phyloP scores from a whole-genome alignment of 2,113 vertebrate genomes.

The Xyliphius kryptos region DNA sequence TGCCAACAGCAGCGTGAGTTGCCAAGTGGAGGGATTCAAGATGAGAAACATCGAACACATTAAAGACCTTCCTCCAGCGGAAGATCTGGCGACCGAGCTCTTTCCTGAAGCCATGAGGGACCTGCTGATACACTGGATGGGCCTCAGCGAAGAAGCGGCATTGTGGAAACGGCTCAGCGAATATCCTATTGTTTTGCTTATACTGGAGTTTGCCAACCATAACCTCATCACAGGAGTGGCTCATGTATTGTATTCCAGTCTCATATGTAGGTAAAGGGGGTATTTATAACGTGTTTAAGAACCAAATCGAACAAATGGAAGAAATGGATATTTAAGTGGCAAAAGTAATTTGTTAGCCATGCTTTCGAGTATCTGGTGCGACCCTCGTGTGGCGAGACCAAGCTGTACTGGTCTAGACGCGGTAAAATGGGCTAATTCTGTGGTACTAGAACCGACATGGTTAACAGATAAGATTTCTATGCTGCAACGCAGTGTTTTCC shows the following conservation, averaged over 20 bases:
- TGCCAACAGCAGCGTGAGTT: constrained; percentile 66
- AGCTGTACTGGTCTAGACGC: no score
- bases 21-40: constrained; percentile 70
- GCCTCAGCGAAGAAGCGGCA: constrained; percentile 61
- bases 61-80: constrained; percentile 69
- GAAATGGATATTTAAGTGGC: no score
- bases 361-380: no score
- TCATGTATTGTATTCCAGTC: constrained; percentile 73
- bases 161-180: constrained; percentile 67
- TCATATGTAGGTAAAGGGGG: constrained; percentile 72
- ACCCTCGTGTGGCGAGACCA: no score
- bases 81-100: constrained; percentile 63
- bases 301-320: no score
- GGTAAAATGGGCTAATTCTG: no score
- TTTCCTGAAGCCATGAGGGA: constrained; percentile 72
- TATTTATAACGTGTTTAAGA: no score
- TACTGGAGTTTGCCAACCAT: constrained; percentile 75
- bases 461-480: no score
- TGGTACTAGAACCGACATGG: no score
- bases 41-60: constrained; percentile 70
- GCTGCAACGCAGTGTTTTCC: no score
- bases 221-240: constrained; percentile 78
- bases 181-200: constrained; percentile 72
- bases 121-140: constrained; percentile 74
- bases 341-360: no score